A percentile compares a stretch with the other conserved stretches of the same genome.
phyloP scores from a whole-genome alignment of 2,113 vertebrate genomes.

The Myotis davidii region DNA sequence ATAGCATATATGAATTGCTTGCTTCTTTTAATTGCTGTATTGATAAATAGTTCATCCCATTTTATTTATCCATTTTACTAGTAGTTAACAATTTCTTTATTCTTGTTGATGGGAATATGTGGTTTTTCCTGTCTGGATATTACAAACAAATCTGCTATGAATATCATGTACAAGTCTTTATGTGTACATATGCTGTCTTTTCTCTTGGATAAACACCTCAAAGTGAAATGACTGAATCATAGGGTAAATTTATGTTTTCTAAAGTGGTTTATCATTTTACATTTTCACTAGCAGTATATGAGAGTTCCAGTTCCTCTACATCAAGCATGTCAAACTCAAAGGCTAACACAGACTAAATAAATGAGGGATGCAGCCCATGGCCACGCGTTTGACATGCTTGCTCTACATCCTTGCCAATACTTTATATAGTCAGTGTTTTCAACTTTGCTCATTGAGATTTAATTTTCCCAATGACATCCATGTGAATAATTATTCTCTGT shows the following conservation, averaged over 20 bases:
- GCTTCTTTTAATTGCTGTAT: not conserved
- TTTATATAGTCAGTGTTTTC: not conserved
- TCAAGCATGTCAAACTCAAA: not conserved
- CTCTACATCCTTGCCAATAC: not conserved
- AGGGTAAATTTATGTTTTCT: not conserved
- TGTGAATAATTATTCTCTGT: not conserved
- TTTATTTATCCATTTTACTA: not conserved
- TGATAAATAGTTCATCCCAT: not conserved
- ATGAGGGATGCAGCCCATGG: no score
- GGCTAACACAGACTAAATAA: no score
- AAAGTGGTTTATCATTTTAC: not conserved
- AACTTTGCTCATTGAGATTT: not conserved
- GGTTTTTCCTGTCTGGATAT: not conserved
- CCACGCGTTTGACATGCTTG: no score
- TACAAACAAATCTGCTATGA: not conserved
- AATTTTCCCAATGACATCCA: not conserved
- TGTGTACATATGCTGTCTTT: not conserved
- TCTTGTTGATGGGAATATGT: not conserved
- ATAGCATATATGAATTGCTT: not conserved
- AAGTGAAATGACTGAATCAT: not conserved
- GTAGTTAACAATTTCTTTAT: not conserved
- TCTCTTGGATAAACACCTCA: not conserved
- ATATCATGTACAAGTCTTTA: not conserved
- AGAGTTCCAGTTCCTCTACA: not conserved
- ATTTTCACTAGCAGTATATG: not conserved